These are phyloP conservation scores for Ormia ochracea DNA, from an alignment of 2,888 invertebrate species.

Conservation along the genomic window DNA sequence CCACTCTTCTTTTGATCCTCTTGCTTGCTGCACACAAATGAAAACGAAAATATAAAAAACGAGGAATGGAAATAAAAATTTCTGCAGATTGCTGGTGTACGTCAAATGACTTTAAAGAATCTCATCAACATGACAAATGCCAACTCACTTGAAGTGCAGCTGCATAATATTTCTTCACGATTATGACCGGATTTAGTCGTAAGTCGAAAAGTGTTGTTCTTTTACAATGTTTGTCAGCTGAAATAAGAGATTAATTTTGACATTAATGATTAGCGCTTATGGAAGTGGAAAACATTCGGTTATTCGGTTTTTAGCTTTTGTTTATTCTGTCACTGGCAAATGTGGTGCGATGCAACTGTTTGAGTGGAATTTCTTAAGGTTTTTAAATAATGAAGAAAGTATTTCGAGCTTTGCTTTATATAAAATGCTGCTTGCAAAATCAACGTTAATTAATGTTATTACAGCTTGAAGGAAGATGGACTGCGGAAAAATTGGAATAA, in stretches of 20 bases:
- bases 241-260: constrained; percentile 62
- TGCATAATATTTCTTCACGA: constrained; percentile 50
- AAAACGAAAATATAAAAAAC: constrained; percentile 6
- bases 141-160: constrained; percentile 45
- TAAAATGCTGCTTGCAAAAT: too few relatives aligned
- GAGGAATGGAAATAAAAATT: constrained; percentile 28
- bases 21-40: constrained; percentile 8
- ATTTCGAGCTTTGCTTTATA: too few relatives aligned
- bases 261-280: constrained; percentile 61
- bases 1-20: constrained; percentile 8
- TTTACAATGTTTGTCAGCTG: constrained; percentile 33
- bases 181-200: constrained; percentile 37
- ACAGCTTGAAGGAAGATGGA: too few relatives aligned
- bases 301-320: not conserved
- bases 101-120: constrained; percentile 11
- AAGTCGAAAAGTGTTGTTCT: constrained; percentile 34
- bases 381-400: too few relatives aligned
- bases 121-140: constrained; percentile 58
- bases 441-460: too few relatives aligned
- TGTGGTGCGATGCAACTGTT: constrained; percentile 41
- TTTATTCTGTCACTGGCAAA: constrained; percentile 14
- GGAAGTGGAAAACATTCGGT: constrained; percentile 27
- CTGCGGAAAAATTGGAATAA: too few relatives aligned
- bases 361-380: too few relatives aligned
- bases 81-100: constrained; percentile 23